Evolutionary conservation across 2,797 vertebrate genomes (phyloP), one percentile per base, ranked within the genome.

Genomic region (Enteromius fasciolatus): DNA sequence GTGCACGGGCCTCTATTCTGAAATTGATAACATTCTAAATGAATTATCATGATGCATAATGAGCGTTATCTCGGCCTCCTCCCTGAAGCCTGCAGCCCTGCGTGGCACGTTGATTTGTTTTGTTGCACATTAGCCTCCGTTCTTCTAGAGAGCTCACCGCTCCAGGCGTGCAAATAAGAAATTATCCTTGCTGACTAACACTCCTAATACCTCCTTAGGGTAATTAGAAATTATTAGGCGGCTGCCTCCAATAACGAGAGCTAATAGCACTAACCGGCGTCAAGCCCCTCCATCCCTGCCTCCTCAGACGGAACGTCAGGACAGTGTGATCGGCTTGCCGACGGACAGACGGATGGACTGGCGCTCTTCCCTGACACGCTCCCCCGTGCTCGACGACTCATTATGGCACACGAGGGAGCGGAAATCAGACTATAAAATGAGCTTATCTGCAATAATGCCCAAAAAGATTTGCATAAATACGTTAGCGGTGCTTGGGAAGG

Each of bases 181-280:
- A 95, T 95, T 95, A 95, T 95, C 94, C 94, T 94, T 94, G 93
- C 94, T 94, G 94, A 94, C 94, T 95, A 95, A 95, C 94, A 93
- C 92, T 92, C 90, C 92, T 94, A 94, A 95, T 94, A 93, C 93
- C 92, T 94, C 94, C 94, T 95, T 94, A 93, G 94, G 94, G 93
- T 94, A 94, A 94, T 95, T 93, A 94, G 92, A 94, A 94, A 95
- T 93, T 94, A 94, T 95, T 95, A 95, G 92, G 90, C 87, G 90
- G 90, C 91, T 85, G 91, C 93, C 92, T 93, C 93, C 93, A 93
- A 93, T 93, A 95, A 94, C 92, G 86, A 91, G 89, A 91, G 92
- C 92, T 94, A 90, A 88, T 93, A 93, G 90, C 83, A 88, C 90
- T 90, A 93, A 93, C 90, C 88, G 83, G 90, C 90, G 90, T 93